Conservation (phyloP, 2,113 vertebrate genomes). For the Arothron firmamentum region DNA sequence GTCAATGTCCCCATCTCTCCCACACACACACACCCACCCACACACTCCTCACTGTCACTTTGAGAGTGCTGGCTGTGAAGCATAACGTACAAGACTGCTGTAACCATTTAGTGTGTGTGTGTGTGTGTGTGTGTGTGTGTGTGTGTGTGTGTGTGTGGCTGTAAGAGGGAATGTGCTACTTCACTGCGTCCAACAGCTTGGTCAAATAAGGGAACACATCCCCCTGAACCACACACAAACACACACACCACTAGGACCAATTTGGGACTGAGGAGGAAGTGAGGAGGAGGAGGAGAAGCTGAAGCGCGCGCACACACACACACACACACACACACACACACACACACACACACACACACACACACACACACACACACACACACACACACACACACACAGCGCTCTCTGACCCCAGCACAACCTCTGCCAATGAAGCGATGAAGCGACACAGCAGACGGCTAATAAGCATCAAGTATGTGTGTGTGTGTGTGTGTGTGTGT, state of each 20-base stretch:
- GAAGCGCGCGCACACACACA: constrained; percentile 4
- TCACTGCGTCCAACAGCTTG: constrained; percentile 21
- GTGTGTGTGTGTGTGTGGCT: background rate
- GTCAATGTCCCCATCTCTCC: background rate
- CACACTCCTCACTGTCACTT: background rate
- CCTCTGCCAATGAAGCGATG: constrained; percentile 4
- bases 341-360: too few relatives aligned
- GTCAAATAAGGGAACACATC: constrained; percentile 30
- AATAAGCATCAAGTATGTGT: background rate
- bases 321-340: background rate
- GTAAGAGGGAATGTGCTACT: constrained; percentile 4
- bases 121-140: background rate
- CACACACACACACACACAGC: background rate
- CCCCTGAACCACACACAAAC: constrained; percentile 10
- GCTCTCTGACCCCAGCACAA: constrained; percentile 37
- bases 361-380: too few relatives aligned
- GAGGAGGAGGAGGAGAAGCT: constrained; percentile 2
- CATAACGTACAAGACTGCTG: too few relatives aligned
- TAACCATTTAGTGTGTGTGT: background rate
- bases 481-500: constrained; percentile 7
- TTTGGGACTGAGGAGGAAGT: constrained; percentile 31
- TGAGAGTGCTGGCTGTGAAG: background rate
- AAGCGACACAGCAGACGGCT: constrained; percentile 5
- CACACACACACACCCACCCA: background rate
- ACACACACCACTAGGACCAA: constrained; percentile 11